Evolutionary conservation across 2,888 invertebrate genomes (phyloP), one percentile per base, ranked within the genome.

Genomic region (Dasypolia templi): DNA sequence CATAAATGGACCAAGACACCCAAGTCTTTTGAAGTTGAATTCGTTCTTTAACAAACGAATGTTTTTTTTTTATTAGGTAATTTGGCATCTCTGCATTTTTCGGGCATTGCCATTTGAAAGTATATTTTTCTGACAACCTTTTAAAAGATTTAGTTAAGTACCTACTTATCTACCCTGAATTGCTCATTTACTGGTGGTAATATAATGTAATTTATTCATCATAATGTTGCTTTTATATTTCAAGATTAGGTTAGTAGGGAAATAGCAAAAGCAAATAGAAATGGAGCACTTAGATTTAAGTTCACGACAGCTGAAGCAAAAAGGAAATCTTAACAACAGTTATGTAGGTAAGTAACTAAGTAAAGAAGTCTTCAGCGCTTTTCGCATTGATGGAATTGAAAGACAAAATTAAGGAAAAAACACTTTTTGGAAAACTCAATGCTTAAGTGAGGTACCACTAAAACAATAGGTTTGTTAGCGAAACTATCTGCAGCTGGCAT

Each of bases 1-100:
- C 77, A 61, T 77, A 77, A 6, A 77, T 53, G 72, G 72, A 12
- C 55, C 55, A 46, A 29, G 29, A 39, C 39, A 64, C 53, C 63
- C 42, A 44, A 75, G 61, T n/a, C 12, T 32, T 65, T 56, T 49
- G 14, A 64, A 74, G 42, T 59, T 58, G n/a, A 39, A 51, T 2
- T 26, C 29, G 42, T 66, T 66, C 39, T 58, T 5, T 58, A 64
- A 26, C 17, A 51, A 66, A 75, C 6, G 9, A 39, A 49, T 29
- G 39, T 1, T 12, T 19, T 29, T 3, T 14, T n/a, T n/a, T n/a
- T n/a, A n/a, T n/a, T n/a, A n/a, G n/a, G n/a, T 32, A 0, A 64
- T 46, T 64, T 32, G 12, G 11, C 26, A 56, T 26, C n/a, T 46
- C n/a, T 63, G n/a, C 1, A 26, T 9, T 44, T 53, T 55, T 39